Evolutionary conservation across 2,113 vertebrate genomes (phyloP), one percentile per base, ranked within the genome.

Genomic region (Sceloporus undulatus): DNA sequence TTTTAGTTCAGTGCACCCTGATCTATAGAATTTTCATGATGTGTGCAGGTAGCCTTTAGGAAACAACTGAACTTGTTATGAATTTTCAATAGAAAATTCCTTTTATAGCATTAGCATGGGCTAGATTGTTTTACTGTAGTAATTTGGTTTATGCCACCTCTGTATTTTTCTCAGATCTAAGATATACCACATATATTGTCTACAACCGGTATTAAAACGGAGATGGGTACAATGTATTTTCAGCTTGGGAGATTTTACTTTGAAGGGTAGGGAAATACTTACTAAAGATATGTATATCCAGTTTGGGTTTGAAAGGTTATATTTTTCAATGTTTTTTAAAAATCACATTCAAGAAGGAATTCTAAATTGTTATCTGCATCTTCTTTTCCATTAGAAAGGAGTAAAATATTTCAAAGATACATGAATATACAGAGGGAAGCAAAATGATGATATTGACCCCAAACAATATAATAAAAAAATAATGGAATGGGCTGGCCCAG

Each of bases 21-120:
- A 97, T 97, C 96, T 97, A 96, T 92, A 96, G 96, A 96, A 97
- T 96, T 95, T 96, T 96, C 96, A 94, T 92, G 93, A 95, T 96
- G 91, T 96, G 95, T 93, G 95, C 95, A 97, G 96, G 96, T 97
- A 96, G 95, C 96, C 95, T 95, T 96, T 93, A 94, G 94, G 90
- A 96, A 94, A 95, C 87, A 96, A 94, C 88, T 90, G 91, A 94
- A 96, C 93, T 96, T 95, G 87, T 91, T 95, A 96, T 90, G 93
- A 96, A 95, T 96, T 96, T 96, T 91, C 94, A 94, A 93, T 94
- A 94, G 92, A 95, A 96, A 94, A 85, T 92, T 94, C 85, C 86
- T 92, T 94, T 95, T 90, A 91, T 87, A 79, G 14, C 13, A 93
- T 93, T 95, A 96, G 92, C 84, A 87, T 87, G 38, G 93, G 88